Evolutionary conservation across 2,113 vertebrate species (phyloP).

Genomic region (Irena cyanogastra): DNA sequence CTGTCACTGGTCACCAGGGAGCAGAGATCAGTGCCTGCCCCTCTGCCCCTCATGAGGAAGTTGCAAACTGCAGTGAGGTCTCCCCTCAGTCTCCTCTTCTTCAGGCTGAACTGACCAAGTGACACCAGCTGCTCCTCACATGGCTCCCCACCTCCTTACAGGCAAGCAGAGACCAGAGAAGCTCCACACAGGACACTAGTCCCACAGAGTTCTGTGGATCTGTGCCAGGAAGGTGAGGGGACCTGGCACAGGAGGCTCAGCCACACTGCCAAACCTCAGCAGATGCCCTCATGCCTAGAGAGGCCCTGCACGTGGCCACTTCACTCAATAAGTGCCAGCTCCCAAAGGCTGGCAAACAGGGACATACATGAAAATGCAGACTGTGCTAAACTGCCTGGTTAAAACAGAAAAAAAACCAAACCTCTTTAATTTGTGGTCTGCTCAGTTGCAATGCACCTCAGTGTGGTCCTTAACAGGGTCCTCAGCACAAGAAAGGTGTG

Average conservation of each 20-base stretch:
- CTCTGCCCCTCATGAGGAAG: background rate
- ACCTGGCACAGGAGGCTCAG: fast-evolving
- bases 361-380: background rate
- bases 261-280: background rate
- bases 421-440: background rate
- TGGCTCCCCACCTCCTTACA: background rate
- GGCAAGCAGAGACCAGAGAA: background rate
- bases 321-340: background rate
- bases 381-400: fast-evolving
- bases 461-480: background rate
- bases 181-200: fast-evolving
- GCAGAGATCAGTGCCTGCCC: background rate
- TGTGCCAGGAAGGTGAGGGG: fast-evolving
- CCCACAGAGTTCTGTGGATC: fast-evolving
- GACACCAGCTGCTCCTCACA: background rate
- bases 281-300: background rate
- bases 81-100: background rate
- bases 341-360: background rate
- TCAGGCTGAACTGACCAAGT: background rate
- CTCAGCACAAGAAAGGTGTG: background rate
- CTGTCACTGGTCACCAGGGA: background rate
- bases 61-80: background rate
- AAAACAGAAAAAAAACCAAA: background rate
- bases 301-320: fast-evolving
- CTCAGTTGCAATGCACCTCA: background rate